Evolutionary conservation across 2,113 vertebrate genomes (phyloP), one percentile per base, ranked within the genome.

Genomic region (Carlito syrichta): DNA sequence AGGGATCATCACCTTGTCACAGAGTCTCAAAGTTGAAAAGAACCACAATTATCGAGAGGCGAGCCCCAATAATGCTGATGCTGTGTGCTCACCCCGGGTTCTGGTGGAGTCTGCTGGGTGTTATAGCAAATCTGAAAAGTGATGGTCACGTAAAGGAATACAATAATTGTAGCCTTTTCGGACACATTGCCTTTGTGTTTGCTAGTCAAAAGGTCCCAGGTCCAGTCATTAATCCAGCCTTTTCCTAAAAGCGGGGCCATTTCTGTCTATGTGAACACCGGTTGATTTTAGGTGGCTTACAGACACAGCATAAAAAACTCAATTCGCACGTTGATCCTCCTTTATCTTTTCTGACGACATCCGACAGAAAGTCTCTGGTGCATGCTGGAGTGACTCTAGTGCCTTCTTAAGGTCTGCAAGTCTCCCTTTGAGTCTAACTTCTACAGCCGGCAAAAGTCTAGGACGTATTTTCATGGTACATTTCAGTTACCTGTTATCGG

Each of bases 41-140:
- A 68, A 40, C 14, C 25, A 27, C 85, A 22, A 0, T 4, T 9
- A 25, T 58, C 48, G 20, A 40, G 63, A 35, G 6, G 84, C 8
- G 76, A 66, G n/a, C 19, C 17, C 1, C 0, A 0, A 7, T 12
- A 43, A 30, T 22, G n/a, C 56, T 16, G 8, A 56, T 17, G n/a
- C 22, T 13, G 2, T 12, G 43, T 20, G 35, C 52, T 58, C 52
- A 0, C 3, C 38, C 38, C 23, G 4, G 52, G 23, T 32, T 71
- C 77, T 38, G 38, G 45, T 16, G 12, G 78, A n/a, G 23, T 63
- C 35, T 45, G n/a, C 45, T n/a, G 8, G 19, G 43, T 9, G 2
- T 4, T 5, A 23, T 1, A 3, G 22, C 40, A 23, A 5, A 32
- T 30, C 50, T 62, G 69, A 5, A 69, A 56, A 58, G 74, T 2